phyloP scores from a whole-genome alignment of 1,140 invertebrate genomes.

The Ceratina japonica region DNA sequence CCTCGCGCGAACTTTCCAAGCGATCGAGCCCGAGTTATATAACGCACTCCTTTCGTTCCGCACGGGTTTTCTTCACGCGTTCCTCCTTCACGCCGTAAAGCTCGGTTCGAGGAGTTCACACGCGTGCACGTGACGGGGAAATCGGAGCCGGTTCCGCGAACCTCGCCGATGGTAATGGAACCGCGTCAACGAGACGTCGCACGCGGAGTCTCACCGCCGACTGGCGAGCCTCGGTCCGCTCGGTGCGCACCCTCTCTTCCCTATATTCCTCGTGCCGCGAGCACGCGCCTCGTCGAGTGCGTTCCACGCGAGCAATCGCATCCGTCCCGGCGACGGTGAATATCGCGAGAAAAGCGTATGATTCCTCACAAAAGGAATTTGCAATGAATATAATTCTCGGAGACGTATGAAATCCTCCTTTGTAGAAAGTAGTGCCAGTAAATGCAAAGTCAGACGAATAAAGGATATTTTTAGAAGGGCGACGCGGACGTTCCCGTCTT shows the following conservation, averaged over 20 bases:
- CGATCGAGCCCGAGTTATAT: background rate
- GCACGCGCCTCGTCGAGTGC: slow-evolving; percentile 6
- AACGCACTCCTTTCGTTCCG: too few relatives aligned
- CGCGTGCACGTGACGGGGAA: slow-evolving; percentile 25
- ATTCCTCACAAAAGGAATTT: too few relatives aligned
- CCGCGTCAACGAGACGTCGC: slow-evolving; percentile 44
- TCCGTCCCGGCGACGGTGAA: too few relatives aligned
- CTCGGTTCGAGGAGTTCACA: too few relatives aligned
- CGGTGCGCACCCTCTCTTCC: slow-evolving; percentile 39
- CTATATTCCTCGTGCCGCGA: background rate
- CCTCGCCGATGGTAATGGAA: background rate
- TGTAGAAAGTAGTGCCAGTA: too few relatives aligned
- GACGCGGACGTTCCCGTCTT: background rate
- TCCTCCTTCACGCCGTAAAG: too few relatives aligned
- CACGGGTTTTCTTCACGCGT: too few relatives aligned
- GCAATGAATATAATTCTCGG: too few relatives aligned
- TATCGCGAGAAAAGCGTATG: too few relatives aligned
- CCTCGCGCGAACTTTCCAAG: background rate
- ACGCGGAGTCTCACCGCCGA: slow-evolving; percentile 67
- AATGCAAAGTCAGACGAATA: too few relatives aligned
- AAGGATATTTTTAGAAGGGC: too few relatives aligned
- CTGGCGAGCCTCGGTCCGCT: slow-evolving; percentile 47
- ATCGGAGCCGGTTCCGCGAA: background rate
- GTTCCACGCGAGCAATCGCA: slow-evolving; percentile 7
- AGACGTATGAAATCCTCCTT: too few relatives aligned